Percentiles rank a stretch among this genome's conserved stretches.
phyloP scores from a whole-genome alignment of 2,797 vertebrate genomes.

The Phrynocephalus guinanensis region DNA sequence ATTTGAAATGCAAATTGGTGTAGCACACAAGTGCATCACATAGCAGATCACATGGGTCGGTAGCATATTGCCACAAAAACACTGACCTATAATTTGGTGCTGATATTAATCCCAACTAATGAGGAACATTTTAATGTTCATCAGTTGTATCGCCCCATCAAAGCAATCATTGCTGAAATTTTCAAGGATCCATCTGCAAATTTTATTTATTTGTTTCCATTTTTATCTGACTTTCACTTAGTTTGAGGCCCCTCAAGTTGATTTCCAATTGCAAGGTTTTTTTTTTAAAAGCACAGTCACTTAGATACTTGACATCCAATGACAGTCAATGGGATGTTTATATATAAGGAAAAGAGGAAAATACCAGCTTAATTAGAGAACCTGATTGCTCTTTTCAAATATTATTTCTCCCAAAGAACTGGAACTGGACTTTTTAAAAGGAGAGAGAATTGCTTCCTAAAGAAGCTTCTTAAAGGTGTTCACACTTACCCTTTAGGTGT shows the following conservation, averaged over 20 bases:
- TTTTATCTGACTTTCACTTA: no score
- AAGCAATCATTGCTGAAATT: slow-evolving; percentile 4
- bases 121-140: not conserved
- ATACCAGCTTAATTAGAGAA: not conserved
- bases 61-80: not conserved
- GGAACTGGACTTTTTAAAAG: not conserved
- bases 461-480: slow-evolving; percentile 1
- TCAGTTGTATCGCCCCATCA: not conserved
- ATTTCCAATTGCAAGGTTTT: slow-evolving; percentile 15
- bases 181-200: not conserved
- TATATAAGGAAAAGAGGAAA: not conserved
- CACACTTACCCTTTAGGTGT: slow-evolving; percentile 54
- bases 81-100: not conserved
- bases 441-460: not conserved
- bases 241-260: not conserved
- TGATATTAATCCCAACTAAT: not conserved
- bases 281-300: not conserved
- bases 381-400: not conserved
- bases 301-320: not conserved
- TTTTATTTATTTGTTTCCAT: not conserved
- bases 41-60: not conserved
- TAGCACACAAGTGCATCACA: not conserved
- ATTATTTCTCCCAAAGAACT: not conserved
- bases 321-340: not conserved
- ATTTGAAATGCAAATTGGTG: not conserved